Conservation (phyloP, 1,140 invertebrate genomes). For the Lepidurus packardi region DNA sequence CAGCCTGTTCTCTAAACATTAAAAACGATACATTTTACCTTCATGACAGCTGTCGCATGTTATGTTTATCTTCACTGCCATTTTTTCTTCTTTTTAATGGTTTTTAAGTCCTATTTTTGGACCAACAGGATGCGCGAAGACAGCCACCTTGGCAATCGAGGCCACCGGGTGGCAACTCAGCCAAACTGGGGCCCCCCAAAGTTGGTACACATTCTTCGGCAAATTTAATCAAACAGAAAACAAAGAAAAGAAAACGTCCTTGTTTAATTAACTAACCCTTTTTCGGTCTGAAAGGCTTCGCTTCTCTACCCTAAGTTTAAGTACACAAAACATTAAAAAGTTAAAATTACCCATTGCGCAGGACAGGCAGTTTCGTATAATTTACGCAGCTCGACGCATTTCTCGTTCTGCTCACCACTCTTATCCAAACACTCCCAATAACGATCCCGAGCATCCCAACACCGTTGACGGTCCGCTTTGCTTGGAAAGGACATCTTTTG, state of each 20-base stretch:
- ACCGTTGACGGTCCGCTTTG: conserved; percentile 70
- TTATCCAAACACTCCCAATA: conserved; percentile 84
- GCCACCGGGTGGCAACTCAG: conserved; percentile 1
- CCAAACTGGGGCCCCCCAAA: not conserved
- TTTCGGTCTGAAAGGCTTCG: too few relatives aligned
- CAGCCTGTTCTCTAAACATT: not conserved
- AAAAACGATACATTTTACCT: conserved; percentile 20
- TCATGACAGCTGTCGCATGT: conserved; percentile 21
- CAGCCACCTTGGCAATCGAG: conserved; percentile 12
- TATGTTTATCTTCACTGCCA: conserved; percentile 19
- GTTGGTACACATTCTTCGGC: not conserved
- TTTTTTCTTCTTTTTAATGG: conserved; percentile 12
- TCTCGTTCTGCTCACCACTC: conserved; percentile 53
- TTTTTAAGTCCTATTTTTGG: conserved; percentile 4
- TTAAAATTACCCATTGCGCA: conserved; percentile 64
- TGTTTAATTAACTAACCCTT: too few relatives aligned
- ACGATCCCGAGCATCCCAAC: conserved; percentile 75
- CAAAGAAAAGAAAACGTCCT: not conserved
- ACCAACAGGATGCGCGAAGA: conserved; percentile 9
- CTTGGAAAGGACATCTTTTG: conserved; percentile 69
- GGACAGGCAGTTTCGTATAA: conserved; percentile 76
- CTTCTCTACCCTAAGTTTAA: not conserved
- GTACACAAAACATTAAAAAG: conserved; percentile 23
- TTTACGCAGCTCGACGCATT: conserved; percentile 66
- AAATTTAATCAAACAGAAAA: not conserved